Evolutionary conservation across 2,888 invertebrate species (phyloP).

Genomic region (Cynaeus angustus): DNA sequence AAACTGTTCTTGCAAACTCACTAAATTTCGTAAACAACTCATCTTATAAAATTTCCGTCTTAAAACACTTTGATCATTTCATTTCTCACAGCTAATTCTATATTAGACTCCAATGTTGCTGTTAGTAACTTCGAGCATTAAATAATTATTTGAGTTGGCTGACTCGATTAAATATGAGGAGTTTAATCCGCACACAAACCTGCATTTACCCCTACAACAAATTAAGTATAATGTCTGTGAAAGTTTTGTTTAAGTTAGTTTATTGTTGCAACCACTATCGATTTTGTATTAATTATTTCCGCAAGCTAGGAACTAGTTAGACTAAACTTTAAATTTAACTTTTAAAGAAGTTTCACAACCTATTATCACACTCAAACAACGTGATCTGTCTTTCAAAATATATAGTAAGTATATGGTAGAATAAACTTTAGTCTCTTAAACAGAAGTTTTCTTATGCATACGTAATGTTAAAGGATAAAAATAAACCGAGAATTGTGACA

Average conservation of each 20-base stretch:
- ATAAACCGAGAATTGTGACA: background rate
- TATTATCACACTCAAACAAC: conserved; percentile 14
- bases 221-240: conserved; percentile 9
- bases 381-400: conserved; percentile 24
- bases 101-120: conserved; percentile 16
- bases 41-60: conserved; percentile 11
- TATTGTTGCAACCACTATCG: conserved; percentile 18
- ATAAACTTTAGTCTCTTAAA: conserved; percentile 35
- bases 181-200: conserved; percentile 38
- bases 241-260: conserved; percentile 20
- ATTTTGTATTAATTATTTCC: conserved; percentile 16
- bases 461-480: conserved; percentile 25
- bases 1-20: background rate
- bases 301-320: conserved; percentile 10
- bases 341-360: conserved; percentile 19
- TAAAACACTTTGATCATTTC: conserved; percentile 3
- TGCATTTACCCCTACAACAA: conserved; percentile 7
- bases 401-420: conserved; percentile 27
- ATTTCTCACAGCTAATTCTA: conserved; percentile 14
- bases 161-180: conserved; percentile 34
- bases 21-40: conserved; percentile 4
- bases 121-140: conserved; percentile 33
- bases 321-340: conserved; percentile 20
- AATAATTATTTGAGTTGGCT: conserved; percentile 42
- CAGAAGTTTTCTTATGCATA: conserved; percentile 40